Conservation (phyloP, 2,888 invertebrate genomes). For the Seira musarum region DNA sequence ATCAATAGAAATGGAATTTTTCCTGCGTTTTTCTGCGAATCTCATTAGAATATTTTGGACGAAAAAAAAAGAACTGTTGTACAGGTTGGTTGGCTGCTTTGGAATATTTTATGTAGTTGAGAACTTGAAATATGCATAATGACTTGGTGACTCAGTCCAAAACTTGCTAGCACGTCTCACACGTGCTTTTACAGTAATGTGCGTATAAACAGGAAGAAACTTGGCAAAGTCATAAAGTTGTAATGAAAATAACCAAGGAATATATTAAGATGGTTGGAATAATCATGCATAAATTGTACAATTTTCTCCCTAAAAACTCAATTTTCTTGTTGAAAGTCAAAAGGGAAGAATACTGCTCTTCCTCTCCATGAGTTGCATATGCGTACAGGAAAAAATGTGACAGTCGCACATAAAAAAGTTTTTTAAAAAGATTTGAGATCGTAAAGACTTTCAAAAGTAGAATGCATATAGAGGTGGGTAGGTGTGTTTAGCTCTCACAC, state of each 20-base stretch:
- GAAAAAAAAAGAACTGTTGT: no score
- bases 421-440: slow-evolving; percentile 52
- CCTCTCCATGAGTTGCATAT: neutral
- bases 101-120: no score
- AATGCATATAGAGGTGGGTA: no score
- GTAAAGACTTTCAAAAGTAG: slow-evolving; percentile 50
- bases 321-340: neutral
- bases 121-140: no score
- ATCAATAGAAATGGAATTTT: no score
- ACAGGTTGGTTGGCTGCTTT: no score
- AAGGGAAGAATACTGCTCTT: neutral
- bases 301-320: slow-evolving; percentile 4
- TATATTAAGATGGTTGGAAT: slow-evolving; percentile 8
- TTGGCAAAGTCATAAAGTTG: slow-evolving; percentile 10
- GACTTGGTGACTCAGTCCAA: no score
- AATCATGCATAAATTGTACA: slow-evolving; percentile 5
- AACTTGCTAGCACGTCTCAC: slow-evolving; percentile 1
- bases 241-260: slow-evolving; percentile 16
- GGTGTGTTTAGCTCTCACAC: slow-evolving; percentile 45
- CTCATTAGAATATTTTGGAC: no score
- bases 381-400: slow-evolving; percentile 20
- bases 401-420: slow-evolving; percentile 42
- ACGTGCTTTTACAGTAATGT: slow-evolving; percentile 32
- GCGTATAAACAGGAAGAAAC: slow-evolving; percentile 15
- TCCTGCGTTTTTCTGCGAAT: no score